Base-by-base conservation (phyloP, 2,113 vertebrate species). In the Lipophrys pholis region DNA sequence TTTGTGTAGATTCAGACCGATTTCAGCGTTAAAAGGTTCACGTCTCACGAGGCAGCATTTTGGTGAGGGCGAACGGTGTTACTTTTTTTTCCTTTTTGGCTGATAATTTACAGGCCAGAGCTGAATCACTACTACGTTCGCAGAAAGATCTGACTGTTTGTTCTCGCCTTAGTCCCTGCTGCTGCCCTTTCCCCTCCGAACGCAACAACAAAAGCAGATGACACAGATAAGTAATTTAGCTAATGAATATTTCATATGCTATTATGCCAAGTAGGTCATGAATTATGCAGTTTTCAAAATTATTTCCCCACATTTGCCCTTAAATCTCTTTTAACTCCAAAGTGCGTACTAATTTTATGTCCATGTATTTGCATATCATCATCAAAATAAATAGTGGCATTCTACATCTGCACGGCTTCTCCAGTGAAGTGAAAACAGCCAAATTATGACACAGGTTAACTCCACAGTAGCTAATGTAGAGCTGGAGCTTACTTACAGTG, bases 161-260 rank as follows among this genome's bases (percentile, higher is more conserved):
- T 83, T 86, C 56, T 49, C n/a, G 65, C 60, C 69, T 81, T 43
- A 54, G 60, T 72, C 48, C 53, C 50, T 5, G 21, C 48, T 15
- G 50, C 68, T 75, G 69, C 62, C 78, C 83, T 71, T 84, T 79
- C 82, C 78, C 70, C 78, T 68, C 56, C 78, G 71, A 90, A 87
- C 82, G 56, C 52, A 6, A 85, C 66, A 90, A 92, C 76, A 87
- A 78, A 85, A 78, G 82, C 78, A 80, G 61, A 91, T 88, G 83
- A 82, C 55, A 80, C 12, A 70, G 75, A 81, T 78, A 89, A 76
- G 84, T 83, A 73, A 89, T 89, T 89, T 85, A 60, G 48, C 69
- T 74, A 66, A 91, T 90, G 84, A 87, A 93, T 91, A 90, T 93
- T 92, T 92, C 67, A 91, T 83, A 45, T 3, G 51, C 72, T 83